These are phyloP conservation scores for Emys orbicularis DNA, from an alignment of 2,797 vertebrate genomes.

Conservation along the genomic window DNA sequence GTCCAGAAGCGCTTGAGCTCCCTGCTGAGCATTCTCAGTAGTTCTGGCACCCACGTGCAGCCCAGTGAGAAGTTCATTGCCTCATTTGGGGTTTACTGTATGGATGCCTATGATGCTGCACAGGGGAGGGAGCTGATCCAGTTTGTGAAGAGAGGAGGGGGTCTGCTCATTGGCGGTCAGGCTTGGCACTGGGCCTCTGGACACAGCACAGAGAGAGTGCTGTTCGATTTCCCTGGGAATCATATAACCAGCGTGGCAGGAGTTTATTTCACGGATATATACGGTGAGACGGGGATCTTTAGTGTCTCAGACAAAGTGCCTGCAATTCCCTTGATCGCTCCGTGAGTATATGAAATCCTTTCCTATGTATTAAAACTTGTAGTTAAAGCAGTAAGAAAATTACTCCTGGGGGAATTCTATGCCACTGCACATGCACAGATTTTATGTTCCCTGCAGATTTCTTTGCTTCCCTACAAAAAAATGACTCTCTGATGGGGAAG, in stretches of 20 bases:
- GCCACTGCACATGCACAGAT: no score
- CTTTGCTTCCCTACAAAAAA: no score
- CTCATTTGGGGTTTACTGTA: constrained; percentile 81
- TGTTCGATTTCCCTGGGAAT: constrained; percentile 83
- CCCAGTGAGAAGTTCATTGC: constrained; percentile 49
- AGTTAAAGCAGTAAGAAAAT: not conserved
- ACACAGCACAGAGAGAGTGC: constrained; percentile 10
- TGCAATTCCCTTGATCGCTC: constrained; percentile 79
- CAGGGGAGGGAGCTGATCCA: constrained; percentile 75
- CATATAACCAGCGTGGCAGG: constrained; percentile 85
- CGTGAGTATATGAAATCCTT: constrained; percentile 75
- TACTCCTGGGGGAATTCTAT: no score
- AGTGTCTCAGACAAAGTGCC: constrained; percentile 83
- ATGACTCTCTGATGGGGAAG: no score
- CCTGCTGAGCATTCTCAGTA: constrained; percentile 71
- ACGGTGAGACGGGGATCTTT: constrained; percentile 43
- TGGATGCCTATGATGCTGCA: constrained; percentile 77
- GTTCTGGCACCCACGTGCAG: constrained; percentile 57
- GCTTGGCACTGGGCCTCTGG: constrained; percentile 72
- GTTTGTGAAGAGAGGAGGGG: constrained; percentile 81
- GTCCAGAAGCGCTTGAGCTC: constrained; percentile 67
- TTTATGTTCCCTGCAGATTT: no score
- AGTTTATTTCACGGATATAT: constrained; percentile 83
- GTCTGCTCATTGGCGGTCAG: constrained; percentile 73
- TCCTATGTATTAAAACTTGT: not conserved